A percentile compares a stretch with the other conserved stretches of the same genome.
These are phyloP conservation scores for Cygnus olor DNA, from an alignment of 2,797 vertebrate species.

Conservation along the genomic window DNA sequence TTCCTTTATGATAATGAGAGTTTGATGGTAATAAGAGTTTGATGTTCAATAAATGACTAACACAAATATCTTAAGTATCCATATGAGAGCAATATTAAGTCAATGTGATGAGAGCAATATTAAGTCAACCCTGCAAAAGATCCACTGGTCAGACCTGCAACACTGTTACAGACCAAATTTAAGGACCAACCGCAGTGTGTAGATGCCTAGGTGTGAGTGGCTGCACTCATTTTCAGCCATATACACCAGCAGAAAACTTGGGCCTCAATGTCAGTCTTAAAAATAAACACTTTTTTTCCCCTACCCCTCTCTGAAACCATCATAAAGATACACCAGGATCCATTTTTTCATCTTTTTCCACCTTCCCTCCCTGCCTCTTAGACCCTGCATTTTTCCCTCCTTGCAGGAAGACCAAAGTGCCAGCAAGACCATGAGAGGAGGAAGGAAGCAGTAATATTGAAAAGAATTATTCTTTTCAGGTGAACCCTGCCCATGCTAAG, in stretches of 20 bases:
- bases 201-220: fast-evolving
- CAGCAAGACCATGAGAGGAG: neutral
- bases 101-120: neutral
- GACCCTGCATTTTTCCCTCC: neutral
- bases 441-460: neutral
- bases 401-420: neutral
- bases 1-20: neutral
- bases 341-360: neutral
- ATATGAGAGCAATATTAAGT: neutral
- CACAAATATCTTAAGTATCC: neutral
- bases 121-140: neutral
- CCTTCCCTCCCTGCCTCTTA: neutral
- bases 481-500: neutral
- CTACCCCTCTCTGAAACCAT: neutral
- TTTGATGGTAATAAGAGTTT: neutral
- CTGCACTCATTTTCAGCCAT: neutral
- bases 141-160: neutral
- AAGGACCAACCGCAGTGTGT: neutral
- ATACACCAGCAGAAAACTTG: neutral
- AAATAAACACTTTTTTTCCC: neutral
- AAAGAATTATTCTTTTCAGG: neutral
- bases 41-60: neutral
- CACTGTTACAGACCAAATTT: neutral
- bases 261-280: neutral
- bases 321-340: neutral